Percentiles rank a stretch among this genome's conserved stretches.
Conservation (phyloP, 2,888 invertebrate genomes). For the Epinotia bilunana region DNA sequence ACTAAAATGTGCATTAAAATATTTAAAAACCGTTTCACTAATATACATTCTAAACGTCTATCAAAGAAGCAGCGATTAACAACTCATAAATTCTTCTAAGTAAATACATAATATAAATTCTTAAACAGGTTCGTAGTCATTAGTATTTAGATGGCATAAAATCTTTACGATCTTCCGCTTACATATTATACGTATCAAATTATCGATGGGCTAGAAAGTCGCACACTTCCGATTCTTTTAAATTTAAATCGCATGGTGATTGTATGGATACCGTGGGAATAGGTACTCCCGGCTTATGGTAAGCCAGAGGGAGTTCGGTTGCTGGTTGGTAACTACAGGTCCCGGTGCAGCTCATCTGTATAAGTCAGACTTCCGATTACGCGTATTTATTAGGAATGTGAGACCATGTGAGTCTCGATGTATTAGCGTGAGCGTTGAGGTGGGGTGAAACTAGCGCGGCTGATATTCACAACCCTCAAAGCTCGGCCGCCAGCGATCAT, state of each 20-base stretch:
- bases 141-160: background rate
- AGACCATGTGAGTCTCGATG: too few relatives aligned
- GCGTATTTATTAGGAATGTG: too few relatives aligned
- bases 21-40: conserved; percentile 8
- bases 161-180: conserved; percentile 17
- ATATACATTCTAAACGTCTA: background rate
- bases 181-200: conserved; percentile 12
- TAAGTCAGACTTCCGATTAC: too few relatives aligned
- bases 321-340: background rate
- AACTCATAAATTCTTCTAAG: background rate
- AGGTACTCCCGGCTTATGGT: conserved; percentile 6
- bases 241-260: conserved; percentile 39
- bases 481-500: too few relatives aligned
- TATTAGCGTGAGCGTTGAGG: too few relatives aligned
- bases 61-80: conserved; percentile 2
- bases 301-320: conserved; percentile 24
- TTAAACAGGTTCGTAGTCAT: background rate
- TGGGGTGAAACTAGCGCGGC: too few relatives aligned
- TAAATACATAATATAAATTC: conserved; percentile 7
- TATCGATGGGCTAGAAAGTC: conserved; percentile 20
- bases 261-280: conserved; percentile 31
- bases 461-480: too few relatives aligned
- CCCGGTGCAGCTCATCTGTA: too few relatives aligned
- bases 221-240: conserved; percentile 33
- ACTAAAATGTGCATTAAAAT: background rate